Evolutionary conservation across 2,113 vertebrate species (phyloP).

Genomic region (Piaya cayana): DNA sequence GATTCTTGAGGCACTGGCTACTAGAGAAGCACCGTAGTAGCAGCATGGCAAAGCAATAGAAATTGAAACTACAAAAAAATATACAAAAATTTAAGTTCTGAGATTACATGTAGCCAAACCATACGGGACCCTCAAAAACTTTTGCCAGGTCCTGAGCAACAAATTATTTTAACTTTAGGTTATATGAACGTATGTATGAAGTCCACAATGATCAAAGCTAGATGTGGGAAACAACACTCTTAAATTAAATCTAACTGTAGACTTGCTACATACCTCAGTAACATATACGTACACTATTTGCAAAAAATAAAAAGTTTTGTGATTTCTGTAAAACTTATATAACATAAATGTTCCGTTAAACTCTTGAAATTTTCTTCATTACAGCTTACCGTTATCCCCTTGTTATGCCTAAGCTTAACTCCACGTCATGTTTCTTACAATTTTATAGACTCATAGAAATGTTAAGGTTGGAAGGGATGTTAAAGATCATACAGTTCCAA

Average conservation of each 20-base stretch:
- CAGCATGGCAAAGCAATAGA: not conserved
- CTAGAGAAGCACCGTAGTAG: not conserved
- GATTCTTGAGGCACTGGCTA: not conserved
- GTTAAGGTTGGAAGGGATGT: too few relatives aligned
- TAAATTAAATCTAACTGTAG: not conserved
- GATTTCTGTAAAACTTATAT: not conserved
- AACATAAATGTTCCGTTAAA: not conserved
- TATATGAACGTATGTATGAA: not conserved
- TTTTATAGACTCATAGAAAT: not conserved
- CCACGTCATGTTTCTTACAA: not conserved
- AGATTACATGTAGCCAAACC: not conserved
- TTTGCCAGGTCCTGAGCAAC: not conserved
- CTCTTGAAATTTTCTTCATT: not conserved
- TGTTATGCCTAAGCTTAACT: not conserved
- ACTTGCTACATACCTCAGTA: not conserved
- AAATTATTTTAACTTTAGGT: not conserved
- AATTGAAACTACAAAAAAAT: not conserved
- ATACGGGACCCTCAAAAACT: not conserved
- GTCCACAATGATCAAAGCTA: not conserved
- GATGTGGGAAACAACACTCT: fast-evolving
- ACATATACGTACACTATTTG: not conserved
- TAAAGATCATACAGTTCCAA: too few relatives aligned
- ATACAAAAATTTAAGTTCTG: not conserved
- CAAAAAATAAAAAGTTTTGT: not conserved
- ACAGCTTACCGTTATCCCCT: not conserved